A percentile compares a stretch with the other conserved stretches of the same genome.
These are phyloP conservation scores for Rhimphoctona megacephalus DNA, from an alignment of 2,888 invertebrate genomes.

Conservation along the genomic window DNA sequence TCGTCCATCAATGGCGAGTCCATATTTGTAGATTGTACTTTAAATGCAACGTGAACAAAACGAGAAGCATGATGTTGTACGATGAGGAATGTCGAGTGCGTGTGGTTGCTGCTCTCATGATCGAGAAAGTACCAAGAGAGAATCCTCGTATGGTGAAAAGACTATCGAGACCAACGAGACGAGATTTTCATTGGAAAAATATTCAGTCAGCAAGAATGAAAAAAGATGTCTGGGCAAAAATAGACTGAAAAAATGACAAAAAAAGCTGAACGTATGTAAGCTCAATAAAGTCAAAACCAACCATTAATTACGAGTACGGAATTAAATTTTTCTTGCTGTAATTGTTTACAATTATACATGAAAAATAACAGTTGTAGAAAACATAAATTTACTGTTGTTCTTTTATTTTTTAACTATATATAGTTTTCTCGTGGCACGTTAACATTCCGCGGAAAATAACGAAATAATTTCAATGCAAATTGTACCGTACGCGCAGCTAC, in stretches of 20 bases:
- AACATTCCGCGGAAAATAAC: neutral
- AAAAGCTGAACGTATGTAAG: slow-evolving; percentile 1
- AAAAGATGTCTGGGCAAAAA: neutral
- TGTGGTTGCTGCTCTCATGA: slow-evolving; percentile 45
- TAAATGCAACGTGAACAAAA: neutral
- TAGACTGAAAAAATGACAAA: neutral
- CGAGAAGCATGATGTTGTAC: slow-evolving; percentile 9
- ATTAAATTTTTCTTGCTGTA: neutral
- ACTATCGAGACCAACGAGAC: slow-evolving; percentile 37
- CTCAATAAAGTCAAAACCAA: slow-evolving; percentile 13
- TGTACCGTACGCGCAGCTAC: slow-evolving; percentile 3
- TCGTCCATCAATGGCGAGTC: slow-evolving; percentile 9
- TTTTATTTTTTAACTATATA: neutral
- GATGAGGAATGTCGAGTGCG: slow-evolving; percentile 65
- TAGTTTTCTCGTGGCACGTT: slow-evolving; percentile 14
- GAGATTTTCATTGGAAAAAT: slow-evolving; percentile 38
- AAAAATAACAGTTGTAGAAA: slow-evolving; percentile 9
- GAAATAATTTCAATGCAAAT: slow-evolving; percentile 55
- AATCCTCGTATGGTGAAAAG: slow-evolving; percentile 48
- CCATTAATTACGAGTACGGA: slow-evolving; percentile 7
- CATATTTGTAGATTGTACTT: neutral
- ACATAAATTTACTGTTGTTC: slow-evolving; percentile 12
- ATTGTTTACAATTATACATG: neutral
- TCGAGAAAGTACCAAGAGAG: slow-evolving; percentile 62
- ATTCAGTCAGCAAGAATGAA: slow-evolving; percentile 1